Base-by-base conservation (phyloP, 2,797 vertebrate species). In the Lepilemur ruficaudatus region DNA sequence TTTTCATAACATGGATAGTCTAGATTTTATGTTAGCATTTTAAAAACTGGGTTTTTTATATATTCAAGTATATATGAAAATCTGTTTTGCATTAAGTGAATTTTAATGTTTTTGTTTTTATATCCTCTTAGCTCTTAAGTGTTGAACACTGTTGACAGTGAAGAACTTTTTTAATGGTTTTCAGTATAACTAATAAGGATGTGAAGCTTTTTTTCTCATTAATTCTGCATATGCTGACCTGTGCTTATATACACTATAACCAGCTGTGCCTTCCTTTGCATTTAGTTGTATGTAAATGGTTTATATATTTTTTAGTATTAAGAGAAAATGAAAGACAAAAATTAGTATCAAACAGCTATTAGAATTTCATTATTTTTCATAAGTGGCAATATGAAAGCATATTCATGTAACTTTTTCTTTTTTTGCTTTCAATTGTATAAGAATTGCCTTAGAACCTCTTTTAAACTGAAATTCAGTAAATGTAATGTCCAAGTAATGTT, bases 201-300 rank as follows among this genome's bases (percentile, higher is more conserved):
- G 99, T 99, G 99, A 99, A 99, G 98, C 97, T 98, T 98, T 98
- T 98, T 98, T 96, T 96, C 98, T 97, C 98, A 97, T 98, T 98
- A 92, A 98, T 97, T 95, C 98, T 98, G 98, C 99, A 94, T 99
- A 98, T 98, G 99, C 99, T 99, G 99, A 99, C 98, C 98, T 99
- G 98, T 98, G 99, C 99, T 99, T 99, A 97, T 98, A 97, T 98
- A 99, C 98, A 98, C 98, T 98, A 98, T 99, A 99, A 99, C 99
- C 99, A 99, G 99, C 99, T 99, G 99, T 99, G 99, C 99, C 99
- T 99, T 99, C 98, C 98, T 98, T 99, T 98, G 98, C 99, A 99
- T 98, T 99, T 99, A 99, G 99, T 97, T 98, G 98, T 99, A 98
- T 99, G 99, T 99, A 99, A 99, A 99, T 99, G 99, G 98, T 98